Percentiles rank a stretch among this genome's conserved stretches.
Conservation (phyloP, 1,140 invertebrate species). For the Apolygus lucorum region DNA sequence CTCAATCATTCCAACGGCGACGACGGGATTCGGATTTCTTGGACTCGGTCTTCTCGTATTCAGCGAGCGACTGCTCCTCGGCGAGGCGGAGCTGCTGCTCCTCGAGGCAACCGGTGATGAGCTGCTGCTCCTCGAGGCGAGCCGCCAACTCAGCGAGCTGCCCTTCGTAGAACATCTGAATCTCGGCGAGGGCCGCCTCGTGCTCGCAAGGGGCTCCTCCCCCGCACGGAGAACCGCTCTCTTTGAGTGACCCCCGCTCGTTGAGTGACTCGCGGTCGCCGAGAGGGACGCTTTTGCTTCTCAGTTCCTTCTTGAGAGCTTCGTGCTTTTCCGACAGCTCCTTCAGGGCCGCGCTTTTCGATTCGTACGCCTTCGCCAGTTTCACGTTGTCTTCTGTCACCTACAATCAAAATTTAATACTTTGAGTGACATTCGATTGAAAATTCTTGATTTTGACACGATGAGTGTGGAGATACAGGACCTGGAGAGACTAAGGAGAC, state of each 20-base stretch:
- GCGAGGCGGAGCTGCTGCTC: neutral
- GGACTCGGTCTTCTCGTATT: neutral
- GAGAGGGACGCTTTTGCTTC: neutral
- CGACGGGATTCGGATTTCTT: too few relatives aligned
- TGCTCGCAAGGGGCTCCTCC: too few relatives aligned
- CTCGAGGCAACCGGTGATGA: neutral
- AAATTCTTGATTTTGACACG: too few relatives aligned
- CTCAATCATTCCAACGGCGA: too few relatives aligned
- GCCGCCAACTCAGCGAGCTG: neutral
- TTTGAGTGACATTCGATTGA: too few relatives aligned
- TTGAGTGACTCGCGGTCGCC: too few relatives aligned
- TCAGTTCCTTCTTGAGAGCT: neutral
- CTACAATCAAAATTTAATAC: too few relatives aligned
- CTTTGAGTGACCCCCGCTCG: too few relatives aligned
- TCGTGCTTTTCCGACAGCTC: neutral
- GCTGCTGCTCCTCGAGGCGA: neutral
- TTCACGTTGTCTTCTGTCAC: neutral
- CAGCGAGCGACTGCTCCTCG: neutral
- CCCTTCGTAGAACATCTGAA: neutral
- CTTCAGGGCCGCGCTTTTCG: neutral
- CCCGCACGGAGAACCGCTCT: too few relatives aligned
- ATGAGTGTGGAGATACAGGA: too few relatives aligned
- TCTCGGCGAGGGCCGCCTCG: neutral
- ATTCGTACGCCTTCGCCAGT: neutral
- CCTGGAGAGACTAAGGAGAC: too few relatives aligned